These are phyloP conservation scores for Littorina saxatilis DNA, from an alignment of 1,140 invertebrate species.

Conservation along the genomic window DNA sequence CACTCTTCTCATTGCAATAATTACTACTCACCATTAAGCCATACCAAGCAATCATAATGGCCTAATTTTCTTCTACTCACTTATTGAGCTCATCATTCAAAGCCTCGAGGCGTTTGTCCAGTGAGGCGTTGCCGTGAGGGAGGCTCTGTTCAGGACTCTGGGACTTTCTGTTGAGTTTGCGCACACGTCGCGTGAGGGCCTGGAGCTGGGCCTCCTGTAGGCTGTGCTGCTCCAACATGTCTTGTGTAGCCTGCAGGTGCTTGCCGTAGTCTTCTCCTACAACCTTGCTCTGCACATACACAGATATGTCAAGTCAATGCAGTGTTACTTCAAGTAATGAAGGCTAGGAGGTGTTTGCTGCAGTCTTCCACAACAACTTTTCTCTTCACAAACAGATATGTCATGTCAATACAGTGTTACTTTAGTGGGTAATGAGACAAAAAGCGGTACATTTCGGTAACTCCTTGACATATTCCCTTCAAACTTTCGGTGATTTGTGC, in stretches of 20 bases:
- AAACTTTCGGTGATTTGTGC: too few species aligned
- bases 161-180: slow-evolving; percentile 71
- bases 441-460: too few species aligned
- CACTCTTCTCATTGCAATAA: too few species aligned
- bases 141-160: slow-evolving; percentile 74
- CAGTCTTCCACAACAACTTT: slow-evolving; percentile 83
- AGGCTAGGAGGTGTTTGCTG: slow-evolving; percentile 89
- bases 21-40: not conserved
- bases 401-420: too few species aligned
- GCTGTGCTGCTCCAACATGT: slow-evolving; percentile 93
- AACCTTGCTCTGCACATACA: slow-evolving; percentile 58
- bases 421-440: too few species aligned
- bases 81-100: slow-evolving; percentile 85
- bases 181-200: slow-evolving; percentile 79
- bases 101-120: slow-evolving; percentile 83
- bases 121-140: slow-evolving; percentile 81
- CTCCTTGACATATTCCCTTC: too few species aligned
- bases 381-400: not conserved
- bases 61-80: slow-evolving; percentile 77
- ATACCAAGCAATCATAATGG: too few species aligned
- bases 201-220: slow-evolving; percentile 89
- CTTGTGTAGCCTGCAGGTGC: slow-evolving; percentile 94
- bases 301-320: not conserved
- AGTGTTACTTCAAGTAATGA: too few species aligned
- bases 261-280: slow-evolving; percentile 89